Evolutionary conservation across 2,113 vertebrate genomes (phyloP).

Genomic region (Carettochelys insculpta): DNA sequence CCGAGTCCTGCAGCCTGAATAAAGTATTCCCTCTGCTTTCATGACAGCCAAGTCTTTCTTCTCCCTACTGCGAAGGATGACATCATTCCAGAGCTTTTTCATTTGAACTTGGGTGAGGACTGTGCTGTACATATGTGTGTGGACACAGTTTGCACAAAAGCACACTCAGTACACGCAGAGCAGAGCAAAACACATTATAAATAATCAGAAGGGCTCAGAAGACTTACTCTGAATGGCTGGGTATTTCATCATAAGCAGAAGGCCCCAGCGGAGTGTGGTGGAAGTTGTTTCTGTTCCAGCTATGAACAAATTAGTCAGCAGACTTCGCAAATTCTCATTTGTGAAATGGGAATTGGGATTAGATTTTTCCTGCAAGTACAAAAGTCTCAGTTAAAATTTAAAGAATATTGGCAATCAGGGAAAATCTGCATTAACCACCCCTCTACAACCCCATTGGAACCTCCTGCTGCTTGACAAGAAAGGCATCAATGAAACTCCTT

Average conservation of each 20-base stretch:
- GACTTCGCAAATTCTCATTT: neutral
- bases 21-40: neutral
- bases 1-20: neutral
- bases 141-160: neutral
- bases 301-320: neutral
- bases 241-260: slow-evolving; percentile 69
- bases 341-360: neutral
- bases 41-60: neutral
- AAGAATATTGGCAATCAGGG: too few relatives aligned
- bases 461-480: slow-evolving; percentile 72
- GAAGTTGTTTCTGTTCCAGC: slow-evolving; percentile 41
- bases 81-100: neutral
- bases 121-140: neutral
- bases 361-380: slow-evolving; percentile 36
- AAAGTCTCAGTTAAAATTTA: too few relatives aligned
- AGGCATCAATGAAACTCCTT: slow-evolving; percentile 72
- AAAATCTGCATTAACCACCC: too few relatives aligned
- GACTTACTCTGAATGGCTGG: slow-evolving; percentile 65
- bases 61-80: neutral
- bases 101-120: neutral
- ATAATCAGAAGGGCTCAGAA: too few relatives aligned
- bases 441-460: too few relatives aligned
- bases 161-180: too few relatives aligned
- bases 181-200: too few relatives aligned
- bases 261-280: slow-evolving; percentile 51